Base-by-base conservation (phyloP, 1,140 invertebrate species). In the Dendroctonus valens region DNA sequence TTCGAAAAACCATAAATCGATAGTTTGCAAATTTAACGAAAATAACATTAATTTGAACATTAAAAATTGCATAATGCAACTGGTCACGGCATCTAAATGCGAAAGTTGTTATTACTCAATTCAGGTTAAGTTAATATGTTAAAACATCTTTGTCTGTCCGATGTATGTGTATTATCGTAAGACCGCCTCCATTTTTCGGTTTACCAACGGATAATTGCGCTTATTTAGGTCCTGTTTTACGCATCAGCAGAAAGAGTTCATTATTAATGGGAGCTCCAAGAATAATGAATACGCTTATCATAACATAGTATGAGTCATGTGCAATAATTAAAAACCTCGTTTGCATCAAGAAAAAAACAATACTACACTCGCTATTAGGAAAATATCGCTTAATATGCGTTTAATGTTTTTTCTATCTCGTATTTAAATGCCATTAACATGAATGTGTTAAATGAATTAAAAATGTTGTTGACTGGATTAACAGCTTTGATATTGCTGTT, bases 101-200 rank as follows among this genome's bases (percentile, higher is more conserved):
- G 64, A 66, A 66, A 66, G 64, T 66, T 59, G 49, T 59, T 66
- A 66, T 66, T 66, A 59, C 64, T 37, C 59, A 66, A 66, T 66
- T 59, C 59, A 66, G 64, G 64, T 66, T 66, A 66, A 66, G 64
- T 66, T 66, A 66, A 66, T 66, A 61, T 51, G 48, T 66, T 59
- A 66, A 52, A 66, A 59, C 54, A 52, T 59, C 55, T 66, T 59
- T 59, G 55, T 66, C 57, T 66, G 64, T 3, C 39, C 41, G 57
- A 59, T 53, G 46, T 52, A 54, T 59, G 55, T 66, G 54, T 52
- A 54, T 66, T 59, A 59, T 59, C 50, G 53, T 59, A 59, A 42
- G 37, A 65, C 11, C 41, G 41, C 48, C 41, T 59, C 57, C 57
- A 59, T 66, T 66, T 66, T 66, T 59, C 55, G 49, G 55, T 66